phyloP scores from a whole-genome alignment of 2,888 invertebrate genomes.

The Drosophila ustulata region DNA sequence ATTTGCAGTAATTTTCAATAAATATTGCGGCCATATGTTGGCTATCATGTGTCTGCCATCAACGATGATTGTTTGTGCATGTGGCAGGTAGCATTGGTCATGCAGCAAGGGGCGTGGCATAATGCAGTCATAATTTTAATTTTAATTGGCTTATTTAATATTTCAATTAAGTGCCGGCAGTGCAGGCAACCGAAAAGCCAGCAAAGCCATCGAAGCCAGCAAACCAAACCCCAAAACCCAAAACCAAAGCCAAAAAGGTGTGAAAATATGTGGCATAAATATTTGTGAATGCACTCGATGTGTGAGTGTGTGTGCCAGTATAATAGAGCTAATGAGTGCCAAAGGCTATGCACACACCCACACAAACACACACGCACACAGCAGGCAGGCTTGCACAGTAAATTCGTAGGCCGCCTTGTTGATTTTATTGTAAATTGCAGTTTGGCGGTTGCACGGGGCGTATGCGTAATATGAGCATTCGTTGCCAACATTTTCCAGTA shows the following conservation, averaged over 20 bases:
- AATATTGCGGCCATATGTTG: constrained; percentile 33
- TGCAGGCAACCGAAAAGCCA: constrained; percentile 33
- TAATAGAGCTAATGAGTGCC: constrained; percentile 69
- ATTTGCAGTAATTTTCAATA: constrained; percentile 70
- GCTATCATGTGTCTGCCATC: constrained; percentile 73
- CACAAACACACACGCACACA: constrained; percentile 14
- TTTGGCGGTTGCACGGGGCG: constrained; percentile 40
- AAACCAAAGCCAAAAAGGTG: constrained; percentile 33
- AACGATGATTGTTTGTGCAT: constrained; percentile 9
- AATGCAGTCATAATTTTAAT: constrained; percentile 74
- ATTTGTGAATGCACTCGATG: constrained; percentile 20
- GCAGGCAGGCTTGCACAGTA: not conserved
- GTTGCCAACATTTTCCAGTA: constrained; percentile 1
- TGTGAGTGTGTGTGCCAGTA: constrained; percentile 11
- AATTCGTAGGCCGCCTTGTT: constrained; percentile 2
- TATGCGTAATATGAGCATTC: constrained; percentile 45
- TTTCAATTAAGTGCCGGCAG: constrained; percentile 71
- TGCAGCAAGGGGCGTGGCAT: constrained; percentile 39
- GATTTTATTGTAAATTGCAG: constrained; percentile 26
- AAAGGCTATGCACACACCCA: constrained; percentile 24
- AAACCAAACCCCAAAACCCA: constrained; percentile 19
- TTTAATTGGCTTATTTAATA: constrained; percentile 82
- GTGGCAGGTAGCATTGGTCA: not conserved
- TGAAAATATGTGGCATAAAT: constrained; percentile 62
- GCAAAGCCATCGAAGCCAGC: constrained; percentile 42